Percentiles rank a stretch among this genome's conserved stretches.
These are phyloP conservation scores for Apamea sordens DNA, from an alignment of 2,888 invertebrate species.

Conservation along the genomic window DNA sequence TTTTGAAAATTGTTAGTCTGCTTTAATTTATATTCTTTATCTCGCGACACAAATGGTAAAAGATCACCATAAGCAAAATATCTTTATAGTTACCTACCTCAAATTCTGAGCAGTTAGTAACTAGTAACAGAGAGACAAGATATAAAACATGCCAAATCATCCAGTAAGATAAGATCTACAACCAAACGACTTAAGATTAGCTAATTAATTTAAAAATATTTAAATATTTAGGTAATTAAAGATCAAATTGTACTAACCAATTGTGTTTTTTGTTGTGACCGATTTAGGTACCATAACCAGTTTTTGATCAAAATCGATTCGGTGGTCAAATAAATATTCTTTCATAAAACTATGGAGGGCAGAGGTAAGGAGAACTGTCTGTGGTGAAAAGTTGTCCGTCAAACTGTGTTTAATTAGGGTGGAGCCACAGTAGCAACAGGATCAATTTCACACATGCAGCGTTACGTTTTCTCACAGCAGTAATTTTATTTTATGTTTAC, in stretches of 20 bases:
- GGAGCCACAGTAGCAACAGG: too few relatives aligned
- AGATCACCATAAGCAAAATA: not conserved
- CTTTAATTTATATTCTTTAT: not conserved
- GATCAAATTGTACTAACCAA: not conserved
- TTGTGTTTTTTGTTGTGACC: constrained; percentile 6
- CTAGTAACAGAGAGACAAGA: constrained; percentile 19
- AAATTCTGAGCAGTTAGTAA: constrained; percentile 18
- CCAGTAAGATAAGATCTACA: constrained; percentile 23
- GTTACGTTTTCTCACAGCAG: too few relatives aligned
- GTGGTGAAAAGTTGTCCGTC: too few relatives aligned
- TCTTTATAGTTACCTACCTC: not conserved
- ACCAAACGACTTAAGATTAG: constrained; percentile 35
- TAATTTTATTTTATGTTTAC: too few relatives aligned
- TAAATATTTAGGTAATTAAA: not conserved
- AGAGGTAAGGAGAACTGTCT: too few relatives aligned
- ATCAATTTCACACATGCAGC: too few relatives aligned
- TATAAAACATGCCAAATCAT: constrained; percentile 22
- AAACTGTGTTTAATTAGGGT: too few relatives aligned
- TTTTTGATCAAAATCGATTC: constrained; percentile 21
- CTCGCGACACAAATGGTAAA: not conserved
- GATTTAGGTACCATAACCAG: constrained; percentile 3
- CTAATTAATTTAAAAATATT: constrained; percentile 20
- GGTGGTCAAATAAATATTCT: not conserved
- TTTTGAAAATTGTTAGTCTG: not conserved
- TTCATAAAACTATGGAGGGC: not conserved